These are phyloP conservation scores for Epicauta chinensis DNA, from an alignment of 1,140 invertebrate genomes.

Conservation along the genomic window DNA sequence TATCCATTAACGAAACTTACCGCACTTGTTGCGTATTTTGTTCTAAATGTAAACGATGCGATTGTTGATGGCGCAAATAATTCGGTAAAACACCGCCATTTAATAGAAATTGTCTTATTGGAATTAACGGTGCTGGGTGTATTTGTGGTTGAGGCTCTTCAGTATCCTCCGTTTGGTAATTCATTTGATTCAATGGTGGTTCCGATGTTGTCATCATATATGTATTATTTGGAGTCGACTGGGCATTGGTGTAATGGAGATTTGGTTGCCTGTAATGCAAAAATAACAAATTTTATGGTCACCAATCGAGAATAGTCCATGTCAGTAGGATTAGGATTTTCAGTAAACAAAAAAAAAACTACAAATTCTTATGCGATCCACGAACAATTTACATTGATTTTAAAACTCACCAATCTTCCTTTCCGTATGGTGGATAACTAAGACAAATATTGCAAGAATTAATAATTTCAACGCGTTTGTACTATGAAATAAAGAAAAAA, in stretches of 20 bases:
- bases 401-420: conserved; percentile 55
- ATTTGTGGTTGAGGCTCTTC: conserved; percentile 33
- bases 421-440: conserved; percentile 56
- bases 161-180: conserved; percentile 18
- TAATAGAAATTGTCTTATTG: conserved; percentile 41
- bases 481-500: no score
- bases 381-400: conserved; percentile 6
- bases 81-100: conserved; percentile 9
- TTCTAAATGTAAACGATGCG: conserved; percentile 3
- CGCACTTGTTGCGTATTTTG: background rate
- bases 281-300: no score
- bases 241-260: conserved; percentile 44
- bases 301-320: no score
- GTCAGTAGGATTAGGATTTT: no score
- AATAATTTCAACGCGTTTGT: no score
- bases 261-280: conserved; percentile 40
- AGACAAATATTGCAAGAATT: conserved; percentile 26
- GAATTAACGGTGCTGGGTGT: conserved; percentile 52
- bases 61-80: conserved; percentile 6
- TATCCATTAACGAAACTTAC: no score
- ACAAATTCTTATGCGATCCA: conserved; percentile 6
- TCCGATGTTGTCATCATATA: conserved; percentile 24
- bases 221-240: conserved; percentile 22
- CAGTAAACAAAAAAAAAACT: no score
- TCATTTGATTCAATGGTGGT: conserved; percentile 14